phyloP scores from a whole-genome alignment of 2,113 vertebrate species.

The Dasyornis broadbenti region DNA sequence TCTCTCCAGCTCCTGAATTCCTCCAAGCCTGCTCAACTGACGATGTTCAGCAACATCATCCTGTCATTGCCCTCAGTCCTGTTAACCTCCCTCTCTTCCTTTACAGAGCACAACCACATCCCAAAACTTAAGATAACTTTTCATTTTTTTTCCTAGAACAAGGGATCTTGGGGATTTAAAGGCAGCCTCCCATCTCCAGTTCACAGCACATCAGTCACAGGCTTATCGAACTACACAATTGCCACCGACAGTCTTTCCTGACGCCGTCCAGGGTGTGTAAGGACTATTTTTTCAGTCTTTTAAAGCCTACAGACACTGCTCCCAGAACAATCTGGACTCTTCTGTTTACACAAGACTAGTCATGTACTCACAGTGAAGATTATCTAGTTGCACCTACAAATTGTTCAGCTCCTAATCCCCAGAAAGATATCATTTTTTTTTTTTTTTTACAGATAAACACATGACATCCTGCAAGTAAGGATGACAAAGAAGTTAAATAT shows the following conservation, averaged over 20 bases:
- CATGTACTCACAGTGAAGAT: neutral
- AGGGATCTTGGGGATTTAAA: neutral
- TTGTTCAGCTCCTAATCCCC: neutral
- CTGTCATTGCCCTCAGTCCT: neutral
- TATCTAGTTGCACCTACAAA: neutral
- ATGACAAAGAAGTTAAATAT: neutral
- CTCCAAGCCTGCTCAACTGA: neutral
- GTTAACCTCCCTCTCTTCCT: neutral
- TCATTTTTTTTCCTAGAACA: neutral
- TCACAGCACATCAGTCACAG: slow-evolving; percentile 2
- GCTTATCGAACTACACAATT: neutral
- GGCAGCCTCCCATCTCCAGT: neutral
- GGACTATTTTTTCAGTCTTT: neutral
- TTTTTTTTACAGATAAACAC: neutral
- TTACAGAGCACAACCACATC: neutral
- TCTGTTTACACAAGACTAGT: neutral
- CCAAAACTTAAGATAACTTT: neutral
- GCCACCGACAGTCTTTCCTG: neutral
- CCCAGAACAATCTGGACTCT: neutral
- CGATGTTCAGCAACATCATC: rapidly evolving
- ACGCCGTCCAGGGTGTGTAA: rapidly evolving
- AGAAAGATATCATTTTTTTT: rapidly evolving
- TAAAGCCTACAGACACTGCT: neutral
- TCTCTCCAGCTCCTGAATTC: neutral
- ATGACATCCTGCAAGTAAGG: neutral